phyloP scores from a whole-genome alignment of 2,888 invertebrate species.

The Clunio marinus region DNA sequence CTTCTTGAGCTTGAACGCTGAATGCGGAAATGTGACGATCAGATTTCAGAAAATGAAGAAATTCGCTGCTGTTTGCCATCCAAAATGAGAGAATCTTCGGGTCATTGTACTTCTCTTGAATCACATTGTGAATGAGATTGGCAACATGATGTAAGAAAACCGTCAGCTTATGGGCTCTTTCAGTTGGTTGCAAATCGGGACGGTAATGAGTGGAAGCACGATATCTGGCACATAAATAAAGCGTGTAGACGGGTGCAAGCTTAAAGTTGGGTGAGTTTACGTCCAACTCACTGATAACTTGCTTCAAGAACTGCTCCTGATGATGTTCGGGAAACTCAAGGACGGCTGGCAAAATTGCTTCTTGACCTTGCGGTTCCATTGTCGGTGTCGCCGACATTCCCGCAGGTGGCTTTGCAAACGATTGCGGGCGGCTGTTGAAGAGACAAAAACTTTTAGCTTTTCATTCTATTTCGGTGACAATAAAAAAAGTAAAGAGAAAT shows the following conservation, averaged over 20 bases:
- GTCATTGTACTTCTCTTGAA: constrained; percentile 82
- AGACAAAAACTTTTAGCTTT: no score
- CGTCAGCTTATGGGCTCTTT: constrained; percentile 86
- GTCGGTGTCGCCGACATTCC: constrained; percentile 35
- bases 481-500: neutral
- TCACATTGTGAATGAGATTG: constrained; percentile 75
- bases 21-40: constrained; percentile 92
- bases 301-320: constrained; percentile 85
- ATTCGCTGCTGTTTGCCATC: constrained; percentile 96
- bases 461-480: no score
- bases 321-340: constrained; percentile 92
- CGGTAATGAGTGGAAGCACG: constrained; percentile 91
- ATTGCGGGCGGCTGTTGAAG: constrained; percentile 31
- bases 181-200: constrained; percentile 85
- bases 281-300: constrained; percentile 82
- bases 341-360: constrained; percentile 89
- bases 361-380: constrained; percentile 62
- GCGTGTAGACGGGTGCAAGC: constrained; percentile 92
- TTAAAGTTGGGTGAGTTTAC: constrained; percentile 88
- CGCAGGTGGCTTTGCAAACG: constrained; percentile 20
- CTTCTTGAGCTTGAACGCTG: constrained; percentile 87
- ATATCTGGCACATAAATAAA: constrained; percentile 91
- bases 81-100: constrained; percentile 86
- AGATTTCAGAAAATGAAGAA: constrained; percentile 91
- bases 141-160: constrained; percentile 87